A percentile compares a stretch with the other conserved stretches of the same genome.
phyloP scores from a whole-genome alignment of 2,797 vertebrate genomes.

The Allenopithecus nigroviridis region DNA sequence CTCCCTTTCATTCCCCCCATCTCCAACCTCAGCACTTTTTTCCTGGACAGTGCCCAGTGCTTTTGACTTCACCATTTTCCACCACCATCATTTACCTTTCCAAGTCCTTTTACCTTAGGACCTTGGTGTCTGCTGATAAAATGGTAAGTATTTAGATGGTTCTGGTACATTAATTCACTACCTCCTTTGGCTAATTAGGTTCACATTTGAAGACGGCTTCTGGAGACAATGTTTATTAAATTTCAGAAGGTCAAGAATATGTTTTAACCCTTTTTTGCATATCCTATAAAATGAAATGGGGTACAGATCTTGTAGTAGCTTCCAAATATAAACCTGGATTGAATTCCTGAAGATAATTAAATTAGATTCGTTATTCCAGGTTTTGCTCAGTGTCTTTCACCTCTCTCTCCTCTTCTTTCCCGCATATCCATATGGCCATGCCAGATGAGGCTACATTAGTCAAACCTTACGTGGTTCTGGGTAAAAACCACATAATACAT shows the following conservation, averaged over 20 bases:
- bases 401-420: background rate
- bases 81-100: background rate
- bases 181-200: background rate
- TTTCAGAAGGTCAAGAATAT: background rate
- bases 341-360: constrained; percentile 43
- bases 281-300: background rate
- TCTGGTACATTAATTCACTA: background rate
- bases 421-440: background rate
- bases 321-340: background rate
- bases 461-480: constrained; percentile 14
- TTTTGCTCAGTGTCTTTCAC: background rate
- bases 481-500: constrained; percentile 38
- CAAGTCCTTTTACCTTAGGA: background rate
- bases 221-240: constrained; percentile 2
- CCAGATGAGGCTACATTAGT: constrained; percentile 36
- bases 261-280: background rate
- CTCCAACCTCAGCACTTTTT: background rate
- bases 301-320: background rate
- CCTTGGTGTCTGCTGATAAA: background rate
- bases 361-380: background rate
- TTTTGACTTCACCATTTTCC: background rate
- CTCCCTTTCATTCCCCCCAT: background rate
- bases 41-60: background rate
- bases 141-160: background rate
- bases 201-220: constrained; percentile 30